These are phyloP conservation scores for Trachops cirrhosus DNA, from an alignment of 2,797 vertebrate genomes.

Conservation along the genomic window DNA sequence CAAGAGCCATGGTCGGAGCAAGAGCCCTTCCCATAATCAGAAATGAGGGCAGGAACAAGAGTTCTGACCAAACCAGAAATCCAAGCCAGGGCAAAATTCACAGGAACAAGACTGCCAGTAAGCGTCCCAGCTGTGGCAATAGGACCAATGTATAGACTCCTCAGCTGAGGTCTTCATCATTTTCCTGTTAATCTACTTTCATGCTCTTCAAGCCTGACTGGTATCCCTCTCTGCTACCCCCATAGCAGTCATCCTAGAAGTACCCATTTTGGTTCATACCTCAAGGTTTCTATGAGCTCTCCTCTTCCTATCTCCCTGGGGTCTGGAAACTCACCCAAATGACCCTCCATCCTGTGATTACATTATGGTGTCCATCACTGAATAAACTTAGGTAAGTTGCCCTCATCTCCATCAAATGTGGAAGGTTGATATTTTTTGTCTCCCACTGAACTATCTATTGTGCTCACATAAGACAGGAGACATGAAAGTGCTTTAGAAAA, in stretches of 20 bases:
- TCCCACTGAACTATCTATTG: neutral
- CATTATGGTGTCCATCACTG: neutral
- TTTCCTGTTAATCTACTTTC: neutral
- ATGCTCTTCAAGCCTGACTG: neutral
- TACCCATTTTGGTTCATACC: neutral
- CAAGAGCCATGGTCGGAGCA: neutral
- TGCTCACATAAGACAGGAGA: neutral
- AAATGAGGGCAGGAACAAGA: conserved; percentile 7
- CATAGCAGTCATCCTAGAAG: neutral
- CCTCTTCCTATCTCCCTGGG: conserved; percentile 6
- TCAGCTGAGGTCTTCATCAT: neutral
- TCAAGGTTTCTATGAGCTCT: conserved; percentile 1
- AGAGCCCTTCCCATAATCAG: neutral
- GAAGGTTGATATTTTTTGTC: neutral
- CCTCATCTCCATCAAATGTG: neutral
- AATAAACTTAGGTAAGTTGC: conserved; percentile 51
- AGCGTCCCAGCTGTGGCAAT: neutral
- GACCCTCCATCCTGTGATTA: neutral
- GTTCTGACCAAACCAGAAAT: neutral
- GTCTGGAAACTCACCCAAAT: conserved; percentile 8
- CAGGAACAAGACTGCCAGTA: neutral
- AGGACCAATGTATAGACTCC: neutral
- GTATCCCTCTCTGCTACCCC: neutral
- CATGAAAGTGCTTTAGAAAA: neutral
- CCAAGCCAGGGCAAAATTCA: neutral